phyloP scores from a whole-genome alignment of 1,140 invertebrate species.

The Branchinecta lindahli region DNA sequence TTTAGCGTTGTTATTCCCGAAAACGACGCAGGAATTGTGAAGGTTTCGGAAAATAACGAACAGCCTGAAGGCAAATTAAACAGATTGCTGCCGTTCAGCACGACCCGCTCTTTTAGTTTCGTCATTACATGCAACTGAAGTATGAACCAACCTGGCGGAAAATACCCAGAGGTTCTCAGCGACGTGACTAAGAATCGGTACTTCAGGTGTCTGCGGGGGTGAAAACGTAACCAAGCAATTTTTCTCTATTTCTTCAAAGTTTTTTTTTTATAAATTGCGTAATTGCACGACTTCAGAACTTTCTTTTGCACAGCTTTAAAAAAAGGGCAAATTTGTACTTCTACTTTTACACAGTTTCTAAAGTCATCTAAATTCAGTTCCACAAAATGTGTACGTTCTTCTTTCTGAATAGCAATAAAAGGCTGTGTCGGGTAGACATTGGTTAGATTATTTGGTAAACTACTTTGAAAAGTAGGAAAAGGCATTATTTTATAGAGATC shows the following conservation, averaged over 20 bases:
- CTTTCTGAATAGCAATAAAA: conserved; percentile 3
- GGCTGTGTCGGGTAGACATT: background rate
- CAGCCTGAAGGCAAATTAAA: background rate
- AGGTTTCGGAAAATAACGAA: background rate
- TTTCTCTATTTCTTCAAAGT: background rate
- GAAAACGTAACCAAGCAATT: background rate
- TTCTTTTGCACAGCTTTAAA: background rate
- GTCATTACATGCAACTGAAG: background rate
- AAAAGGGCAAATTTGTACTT: background rate
- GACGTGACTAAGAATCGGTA: background rate
- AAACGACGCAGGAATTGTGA: background rate
- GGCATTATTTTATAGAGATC: background rate
- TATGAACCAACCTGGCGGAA: background rate
- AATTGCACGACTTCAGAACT: background rate
- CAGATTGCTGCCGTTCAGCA: background rate
- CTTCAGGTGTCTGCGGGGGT: background rate
- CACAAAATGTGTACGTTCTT: background rate
- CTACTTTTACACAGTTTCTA: background rate
- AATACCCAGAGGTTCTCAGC: background rate
- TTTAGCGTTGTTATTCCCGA: background rate
- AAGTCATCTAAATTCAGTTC: background rate
- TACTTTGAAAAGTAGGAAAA: background rate
- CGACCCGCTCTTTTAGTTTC: background rate
- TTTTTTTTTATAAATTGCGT: background rate
- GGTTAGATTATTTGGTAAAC: background rate